Evolutionary conservation across 2,888 invertebrate genomes (phyloP).

Genomic region (Hirtodrosophila duncani): DNA sequence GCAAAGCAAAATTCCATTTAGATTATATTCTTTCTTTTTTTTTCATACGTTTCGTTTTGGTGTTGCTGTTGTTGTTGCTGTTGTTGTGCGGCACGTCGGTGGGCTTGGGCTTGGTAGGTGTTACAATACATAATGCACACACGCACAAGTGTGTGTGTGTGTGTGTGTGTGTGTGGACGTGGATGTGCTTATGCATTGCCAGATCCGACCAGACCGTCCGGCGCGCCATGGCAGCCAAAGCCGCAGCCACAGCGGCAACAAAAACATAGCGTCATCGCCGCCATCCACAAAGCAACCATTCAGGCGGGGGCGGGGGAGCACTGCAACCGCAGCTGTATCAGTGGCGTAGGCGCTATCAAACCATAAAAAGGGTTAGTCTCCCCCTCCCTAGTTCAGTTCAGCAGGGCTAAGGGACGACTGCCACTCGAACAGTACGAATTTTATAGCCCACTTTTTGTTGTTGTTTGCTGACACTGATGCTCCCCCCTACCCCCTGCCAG

Average conservation of each 20-base stretch:
- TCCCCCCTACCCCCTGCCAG: constrained; percentile 38
- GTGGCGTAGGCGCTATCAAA: too few relatives aligned
- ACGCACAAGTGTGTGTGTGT: constrained; percentile 9
- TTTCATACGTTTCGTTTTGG: constrained; percentile 1
- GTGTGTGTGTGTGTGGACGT: constrained; percentile 26
- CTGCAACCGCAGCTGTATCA: constrained; percentile 4
- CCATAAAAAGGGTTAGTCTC: too few relatives aligned
- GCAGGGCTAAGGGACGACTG: constrained; percentile 11
- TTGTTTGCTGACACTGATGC: constrained; percentile 60
- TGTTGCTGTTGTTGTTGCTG: constrained; percentile 16
- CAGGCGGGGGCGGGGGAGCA: constrained; percentile 8
- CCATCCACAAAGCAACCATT: neutral
- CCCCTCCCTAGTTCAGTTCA: neutral
- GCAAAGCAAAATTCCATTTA: constrained; percentile 64
- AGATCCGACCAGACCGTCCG: constrained; percentile 66
- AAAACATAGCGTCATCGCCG: constrained; percentile 57
- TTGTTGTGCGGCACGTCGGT: constrained; percentile 42
- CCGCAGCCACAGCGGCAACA: too few relatives aligned
- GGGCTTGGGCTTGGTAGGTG: constrained; percentile 59
- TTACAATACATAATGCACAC: constrained; percentile 54
- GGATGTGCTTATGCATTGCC: constrained; percentile 45
- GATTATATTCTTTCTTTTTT: constrained; percentile 51
- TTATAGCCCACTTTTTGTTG: constrained; percentile 57
- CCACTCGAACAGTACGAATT: constrained; percentile 52
- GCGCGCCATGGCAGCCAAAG: too few relatives aligned